Evolutionary conservation across 2,888 invertebrate genomes (phyloP).

Genomic region (Eilema depressum): DNA sequence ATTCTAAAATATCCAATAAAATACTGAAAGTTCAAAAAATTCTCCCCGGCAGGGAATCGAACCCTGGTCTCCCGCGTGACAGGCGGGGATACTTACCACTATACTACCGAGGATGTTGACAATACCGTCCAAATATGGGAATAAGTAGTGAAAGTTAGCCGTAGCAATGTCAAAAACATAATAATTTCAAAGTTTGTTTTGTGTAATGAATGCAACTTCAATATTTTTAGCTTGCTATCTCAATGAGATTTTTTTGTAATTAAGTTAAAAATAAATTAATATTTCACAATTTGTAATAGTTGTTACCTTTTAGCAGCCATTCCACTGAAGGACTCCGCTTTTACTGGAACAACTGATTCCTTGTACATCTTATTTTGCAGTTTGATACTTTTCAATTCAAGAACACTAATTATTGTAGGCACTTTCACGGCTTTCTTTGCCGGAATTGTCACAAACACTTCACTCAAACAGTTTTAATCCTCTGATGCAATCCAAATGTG

Average conservation of each 20-base stretch:
- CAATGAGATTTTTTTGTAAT: background rate
- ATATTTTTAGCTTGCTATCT: background rate
- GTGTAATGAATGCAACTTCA: background rate
- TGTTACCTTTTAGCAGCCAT: slow-evolving; percentile 82
- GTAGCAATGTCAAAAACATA: background rate
- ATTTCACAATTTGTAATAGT: slow-evolving; percentile 41
- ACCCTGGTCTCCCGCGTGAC: slow-evolving; percentile 83
- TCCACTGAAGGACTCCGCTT: slow-evolving; percentile 81
- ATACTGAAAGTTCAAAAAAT: background rate
- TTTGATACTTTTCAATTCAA: slow-evolving; percentile 72
- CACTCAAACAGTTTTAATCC: slow-evolving; percentile 58
- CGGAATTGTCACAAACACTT: slow-evolving; percentile 65
- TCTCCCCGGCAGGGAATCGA: slow-evolving; percentile 57
- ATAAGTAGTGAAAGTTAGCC: background rate
- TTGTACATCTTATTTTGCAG: slow-evolving; percentile 76
- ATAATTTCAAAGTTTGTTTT: background rate
- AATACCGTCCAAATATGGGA: background rate
- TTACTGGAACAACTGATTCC: slow-evolving; percentile 80
- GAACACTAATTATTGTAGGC: slow-evolving; percentile 69
- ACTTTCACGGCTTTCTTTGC: slow-evolving; percentile 40
- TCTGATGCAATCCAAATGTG: slow-evolving; percentile 59
- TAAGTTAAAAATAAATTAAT: background rate
- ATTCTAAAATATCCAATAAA: background rate
- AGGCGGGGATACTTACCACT: slow-evolving; percentile 87
- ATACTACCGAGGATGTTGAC: slow-evolving; percentile 81